Percentiles rank a stretch among this genome's conserved stretches.
Evolutionary conservation across 2,888 invertebrate species (phyloP).

Genomic region (Eudemis profundana): DNA sequence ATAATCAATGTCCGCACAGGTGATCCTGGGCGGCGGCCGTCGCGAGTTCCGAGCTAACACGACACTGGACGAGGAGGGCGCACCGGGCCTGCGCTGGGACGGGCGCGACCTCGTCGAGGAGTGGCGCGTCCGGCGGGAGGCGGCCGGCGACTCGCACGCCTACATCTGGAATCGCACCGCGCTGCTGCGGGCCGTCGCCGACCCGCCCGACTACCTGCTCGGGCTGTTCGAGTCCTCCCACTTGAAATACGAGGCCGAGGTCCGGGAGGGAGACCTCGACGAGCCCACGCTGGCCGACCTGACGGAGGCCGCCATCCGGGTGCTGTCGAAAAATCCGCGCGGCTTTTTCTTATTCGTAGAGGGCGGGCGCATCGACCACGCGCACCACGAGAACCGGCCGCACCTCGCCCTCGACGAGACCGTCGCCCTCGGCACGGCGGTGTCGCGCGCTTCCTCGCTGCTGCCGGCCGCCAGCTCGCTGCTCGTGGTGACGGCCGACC

Average conservation of each 20-base stretch:
- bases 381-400: constrained; percentile 87
- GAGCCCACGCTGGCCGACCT: constrained; percentile 79
- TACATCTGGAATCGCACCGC: constrained; percentile 87
- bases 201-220: constrained; percentile 86
- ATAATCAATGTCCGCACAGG: constrained; percentile 60
- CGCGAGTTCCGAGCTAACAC: constrained; percentile 86
- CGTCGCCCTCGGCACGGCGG: constrained; percentile 86
- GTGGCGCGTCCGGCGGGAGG: constrained; percentile 84
- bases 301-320: constrained; percentile 87
- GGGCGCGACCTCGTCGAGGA: constrained; percentile 87
- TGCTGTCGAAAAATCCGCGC: constrained; percentile 86
- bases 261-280: constrained; percentile 75
- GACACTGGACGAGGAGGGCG: constrained; percentile 80
- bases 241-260: constrained; percentile 84
- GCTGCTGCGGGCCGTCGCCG: constrained; percentile 67
- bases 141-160: constrained; percentile 63
- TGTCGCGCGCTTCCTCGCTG: constrained; percentile 74
- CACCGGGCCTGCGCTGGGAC: constrained; percentile 80
- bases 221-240: constrained; percentile 88
- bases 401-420: constrained; percentile 88
- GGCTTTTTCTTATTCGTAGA: constrained; percentile 93
- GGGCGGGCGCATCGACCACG: constrained; percentile 88
- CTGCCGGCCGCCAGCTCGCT: constrained; percentile 87
- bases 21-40: constrained; percentile 91
- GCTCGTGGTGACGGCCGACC: constrained; percentile 91